Evolutionary conservation across 2,888 invertebrate genomes (phyloP), one percentile per base, ranked within the genome.

Genomic region (Hydrotaea cyrtoneurina): DNA sequence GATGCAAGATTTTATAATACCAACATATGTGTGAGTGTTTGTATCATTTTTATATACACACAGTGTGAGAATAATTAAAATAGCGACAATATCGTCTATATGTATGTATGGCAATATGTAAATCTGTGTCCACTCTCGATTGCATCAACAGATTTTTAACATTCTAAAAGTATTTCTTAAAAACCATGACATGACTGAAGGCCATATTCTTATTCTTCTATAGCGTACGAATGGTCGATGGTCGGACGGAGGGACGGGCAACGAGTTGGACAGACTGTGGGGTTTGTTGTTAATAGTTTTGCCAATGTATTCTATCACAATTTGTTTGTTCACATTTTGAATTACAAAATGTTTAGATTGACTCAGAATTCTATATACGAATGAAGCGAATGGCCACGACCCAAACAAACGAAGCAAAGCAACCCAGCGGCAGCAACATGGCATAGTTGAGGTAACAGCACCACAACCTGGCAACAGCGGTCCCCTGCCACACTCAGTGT

Each of bases 101-200:
- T 64, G 17, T 21, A 23, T 21, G 13, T 66, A 66, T 17, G n/a
- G 10, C n/a, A 10, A 13, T 46, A 21, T 46, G 21, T 21, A n/a
- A 11, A 43, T 17, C 21, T 46, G 0, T 69, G 13, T 23, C 10
- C 46, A 46, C 13, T 39, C 39, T 66, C 19, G 66, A 66, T 39
- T 64, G 31, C 21, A 66, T 66, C 36, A 66, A 39, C 43, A 66
- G 39, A 21, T 69, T 31, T 69, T 19, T 43, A 66, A 69, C 69
- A 57, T 57, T 39, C 26, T 19, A 15, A 19, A 71, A 64, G 17
- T 43, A 72, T 83, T 53, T 43, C 26, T 76, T 3, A 57, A 76
- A 72, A 84, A 77, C 81, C 81, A 85, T 85, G 85, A 85, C 85
- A 79, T 81, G 78, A 82, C 74, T 79, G 81, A 85, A 85, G 85